Evolutionary conservation across 2,888 invertebrate species (phyloP).

Genomic region (Catocala fraxini): DNA sequence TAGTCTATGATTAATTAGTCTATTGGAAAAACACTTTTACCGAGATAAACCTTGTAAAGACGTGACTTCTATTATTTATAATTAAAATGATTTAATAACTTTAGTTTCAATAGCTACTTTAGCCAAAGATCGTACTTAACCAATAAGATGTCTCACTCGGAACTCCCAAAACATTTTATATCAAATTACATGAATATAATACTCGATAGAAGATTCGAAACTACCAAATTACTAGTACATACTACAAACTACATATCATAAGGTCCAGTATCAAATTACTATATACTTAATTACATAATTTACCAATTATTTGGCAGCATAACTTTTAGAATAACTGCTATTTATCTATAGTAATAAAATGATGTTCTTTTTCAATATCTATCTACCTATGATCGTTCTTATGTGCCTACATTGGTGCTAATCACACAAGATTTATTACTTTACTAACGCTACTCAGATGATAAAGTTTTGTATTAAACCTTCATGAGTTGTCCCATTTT

Average conservation of each 20-base stretch:
- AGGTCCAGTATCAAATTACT: slow-evolving; percentile 3
- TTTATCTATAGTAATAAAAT: slow-evolving; percentile 35
- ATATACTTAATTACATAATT: not conserved
- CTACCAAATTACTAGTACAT: slow-evolving; percentile 35
- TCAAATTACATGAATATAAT: slow-evolving; percentile 23
- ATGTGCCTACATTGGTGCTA: slow-evolving; percentile 47
- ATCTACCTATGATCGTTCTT: slow-evolving; percentile 49
- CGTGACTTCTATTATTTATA: no score
- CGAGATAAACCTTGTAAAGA: no score
- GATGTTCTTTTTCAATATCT: slow-evolving; percentile 38
- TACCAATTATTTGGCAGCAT: slow-evolving; percentile 33
- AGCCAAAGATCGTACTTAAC: no score
- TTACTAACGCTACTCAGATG: slow-evolving; percentile 53
- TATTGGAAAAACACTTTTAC: no score
- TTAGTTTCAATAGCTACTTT: no score
- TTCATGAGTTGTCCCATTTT: slow-evolving; percentile 39
- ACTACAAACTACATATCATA: slow-evolving; percentile 8
- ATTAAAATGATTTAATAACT: no score
- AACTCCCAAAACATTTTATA: slow-evolving; percentile 26
- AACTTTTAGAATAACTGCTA: slow-evolving; percentile 17
- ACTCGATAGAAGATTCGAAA: slow-evolving; percentile 24
- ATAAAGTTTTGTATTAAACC: slow-evolving; percentile 38
- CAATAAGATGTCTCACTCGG: slow-evolving; percentile 12
- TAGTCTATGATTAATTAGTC: no score
- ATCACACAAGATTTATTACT: slow-evolving; percentile 50